phyloP scores from a whole-genome alignment of 2,113 vertebrate genomes.

The Martes martes region DNA sequence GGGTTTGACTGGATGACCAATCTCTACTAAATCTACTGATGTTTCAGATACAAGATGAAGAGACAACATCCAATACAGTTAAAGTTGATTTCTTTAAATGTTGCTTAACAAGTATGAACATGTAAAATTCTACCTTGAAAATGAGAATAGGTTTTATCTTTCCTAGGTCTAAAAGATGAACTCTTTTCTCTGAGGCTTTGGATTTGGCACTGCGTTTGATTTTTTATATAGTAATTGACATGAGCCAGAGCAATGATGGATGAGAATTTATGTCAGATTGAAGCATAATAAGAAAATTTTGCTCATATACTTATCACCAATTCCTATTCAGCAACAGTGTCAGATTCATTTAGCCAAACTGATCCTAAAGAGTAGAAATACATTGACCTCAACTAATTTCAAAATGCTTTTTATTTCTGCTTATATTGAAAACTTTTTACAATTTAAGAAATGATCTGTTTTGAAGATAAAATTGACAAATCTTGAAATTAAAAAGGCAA shows the following conservation, averaged over 20 bases:
- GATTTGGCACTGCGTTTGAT: not conserved
- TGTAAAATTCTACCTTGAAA: not conserved
- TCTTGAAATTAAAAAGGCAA: not conserved
- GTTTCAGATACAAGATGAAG: not conserved
- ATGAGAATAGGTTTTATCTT: not conserved
- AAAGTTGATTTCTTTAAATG: not conserved
- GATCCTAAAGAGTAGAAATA: not conserved
- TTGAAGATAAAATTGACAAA: not conserved
- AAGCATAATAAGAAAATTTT: not conserved
- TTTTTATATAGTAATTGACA: not conserved
- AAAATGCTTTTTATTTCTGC: not conserved
- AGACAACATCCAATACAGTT: not conserved
- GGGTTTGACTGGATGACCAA: not conserved
- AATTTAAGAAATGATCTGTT: not conserved
- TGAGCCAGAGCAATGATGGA: not conserved
- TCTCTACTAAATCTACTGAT: not conserved
- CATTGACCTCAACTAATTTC: not conserved
- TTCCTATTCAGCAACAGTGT: not conserved
- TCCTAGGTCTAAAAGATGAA: not conserved
- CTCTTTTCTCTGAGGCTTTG: not conserved
- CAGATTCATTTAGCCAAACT: not conserved
- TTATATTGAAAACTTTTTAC: not conserved
- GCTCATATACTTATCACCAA: not conserved
- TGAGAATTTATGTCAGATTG: not conserved
- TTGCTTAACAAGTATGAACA: not conserved